Percentiles rank a stretch among this genome's conserved stretches.
These are phyloP conservation scores for Aurelia sp. DNA, from an alignment of 30 jellyfish, hydroid and myxozoan genomes.

Conservation along the genomic window DNA sequence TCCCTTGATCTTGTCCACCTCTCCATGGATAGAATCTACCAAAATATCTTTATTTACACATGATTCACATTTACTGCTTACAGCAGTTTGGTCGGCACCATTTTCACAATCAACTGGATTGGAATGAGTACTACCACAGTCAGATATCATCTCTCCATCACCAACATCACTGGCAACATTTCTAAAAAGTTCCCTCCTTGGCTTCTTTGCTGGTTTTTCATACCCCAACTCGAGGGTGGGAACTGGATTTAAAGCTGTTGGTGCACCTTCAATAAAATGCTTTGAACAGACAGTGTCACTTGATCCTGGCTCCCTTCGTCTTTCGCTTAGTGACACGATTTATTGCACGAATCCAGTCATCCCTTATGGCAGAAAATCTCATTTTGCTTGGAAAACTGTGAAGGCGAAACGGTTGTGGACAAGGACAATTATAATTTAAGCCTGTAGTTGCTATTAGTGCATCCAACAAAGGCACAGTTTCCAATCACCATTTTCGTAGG, in stretches of 20 bases:
- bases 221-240: neutral
- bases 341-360: neutral
- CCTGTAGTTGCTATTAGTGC: conserved; percentile 32
- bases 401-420: no score
- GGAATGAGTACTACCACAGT: neutral
- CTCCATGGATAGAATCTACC: no score
- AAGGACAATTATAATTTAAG: neutral
- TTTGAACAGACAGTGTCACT: neutral
- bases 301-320: neutral
- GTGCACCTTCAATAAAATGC: no score
- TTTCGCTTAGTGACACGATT: conserved; percentile 21
- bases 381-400: no score
- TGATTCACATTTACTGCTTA: neutral
- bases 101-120: neutral
- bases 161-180: neutral
- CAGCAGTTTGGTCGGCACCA: no score
- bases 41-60: no score
- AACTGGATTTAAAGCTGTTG: no score
- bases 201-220: conserved; percentile 4
- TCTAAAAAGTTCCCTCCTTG: neutral
- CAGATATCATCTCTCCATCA: neutral
- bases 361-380: conserved; percentile 11
- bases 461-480: conserved; percentile 22
- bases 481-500: conserved; percentile 28
- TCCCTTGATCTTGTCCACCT: no score